Base-by-base conservation (phyloP, 1,140 invertebrate species). In the Sesamia nonagrioides region DNA sequence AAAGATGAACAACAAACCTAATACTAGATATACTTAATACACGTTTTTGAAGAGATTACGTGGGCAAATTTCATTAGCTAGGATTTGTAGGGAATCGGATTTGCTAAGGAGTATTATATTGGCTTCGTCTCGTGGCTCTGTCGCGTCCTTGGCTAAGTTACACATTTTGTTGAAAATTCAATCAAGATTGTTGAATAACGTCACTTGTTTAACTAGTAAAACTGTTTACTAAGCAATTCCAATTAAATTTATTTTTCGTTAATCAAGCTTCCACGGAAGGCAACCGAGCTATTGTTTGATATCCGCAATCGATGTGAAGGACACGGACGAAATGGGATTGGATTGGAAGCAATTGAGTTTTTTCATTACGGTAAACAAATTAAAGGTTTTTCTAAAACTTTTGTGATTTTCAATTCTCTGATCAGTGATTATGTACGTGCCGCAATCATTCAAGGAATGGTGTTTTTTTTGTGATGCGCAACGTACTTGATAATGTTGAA, bases 21-120 rank as follows among this genome's bases (percentile, higher is more conserved):
- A 52, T 56, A 15, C 35, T 40, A 40, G 69, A 37, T 58, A 73
- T 52, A 33, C 11, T n/a, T 17, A 5, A 33, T 18, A 73, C 52
- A 58, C 15, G 71, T 21, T 50, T 73, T 40, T 21, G 35, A 40
- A 73, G 71, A 56, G 71, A 73, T 58, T 73, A 73, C 9, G 6
- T 27, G 2, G 37, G 11, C 54, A 58, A 73, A 73, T 73, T 73
- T 73, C 27, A 73, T 71, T 71, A 71, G 68, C 58, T 73, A 58
- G 71, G 33, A 73, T 73, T 73, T 73, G 40, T 42, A 42, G 52
- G 35, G 71, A 58, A 73, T 73, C 52, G 35, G 54, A 58, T 56
- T 54, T 73, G 11, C 18, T 73, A 27, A 48, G 58, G 69, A 68
- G 48, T 68, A 45, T 56, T 68, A 33, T 68, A 56, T 56, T 76